Percentiles rank a stretch among this genome's conserved stretches.
Conservation (phyloP, 2,797 vertebrate species). For the Sarcophilus harrisii region DNA sequence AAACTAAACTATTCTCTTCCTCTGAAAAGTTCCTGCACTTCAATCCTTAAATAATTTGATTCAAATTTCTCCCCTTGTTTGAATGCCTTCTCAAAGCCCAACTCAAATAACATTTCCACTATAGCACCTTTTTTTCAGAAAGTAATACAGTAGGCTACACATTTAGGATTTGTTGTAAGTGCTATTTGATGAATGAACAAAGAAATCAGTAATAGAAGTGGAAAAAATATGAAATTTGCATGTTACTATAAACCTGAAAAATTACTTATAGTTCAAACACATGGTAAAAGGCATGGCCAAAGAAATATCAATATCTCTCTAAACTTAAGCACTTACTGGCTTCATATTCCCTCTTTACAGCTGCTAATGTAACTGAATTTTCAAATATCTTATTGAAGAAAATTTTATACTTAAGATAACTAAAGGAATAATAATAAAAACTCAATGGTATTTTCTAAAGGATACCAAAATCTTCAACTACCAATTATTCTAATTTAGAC, state of each 20-base stretch:
- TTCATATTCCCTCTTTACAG: constrained; percentile 35
- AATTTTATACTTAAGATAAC: constrained; percentile 51
- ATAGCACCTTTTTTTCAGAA: neutral
- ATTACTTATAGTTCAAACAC: constrained; percentile 47
- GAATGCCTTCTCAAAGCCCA: neutral
- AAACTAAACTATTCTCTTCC: neutral
- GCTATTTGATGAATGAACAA: neutral
- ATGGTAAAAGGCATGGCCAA: constrained; percentile 55
- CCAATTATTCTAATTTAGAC: constrained; percentile 64
- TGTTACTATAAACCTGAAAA: constrained; percentile 10
- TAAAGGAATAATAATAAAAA: constrained; percentile 61
- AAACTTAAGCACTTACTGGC: constrained; percentile 69
- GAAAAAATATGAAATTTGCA: neutral
- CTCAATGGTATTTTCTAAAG: constrained; percentile 59
- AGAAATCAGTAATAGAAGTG: neutral
- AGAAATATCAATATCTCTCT: constrained; percentile 36
- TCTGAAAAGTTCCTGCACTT: neutral
- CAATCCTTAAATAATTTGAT: neutral
- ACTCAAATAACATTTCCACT: neutral
- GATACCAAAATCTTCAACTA: constrained; percentile 66
- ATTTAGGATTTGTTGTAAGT: neutral
- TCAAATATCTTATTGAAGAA: constrained; percentile 39
- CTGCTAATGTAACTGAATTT: constrained; percentile 58
- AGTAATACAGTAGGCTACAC: neutral
- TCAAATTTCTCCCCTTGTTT: neutral